Conservation (phyloP, 2,797 vertebrate species). For the Chaetophractus vellerosus region DNA sequence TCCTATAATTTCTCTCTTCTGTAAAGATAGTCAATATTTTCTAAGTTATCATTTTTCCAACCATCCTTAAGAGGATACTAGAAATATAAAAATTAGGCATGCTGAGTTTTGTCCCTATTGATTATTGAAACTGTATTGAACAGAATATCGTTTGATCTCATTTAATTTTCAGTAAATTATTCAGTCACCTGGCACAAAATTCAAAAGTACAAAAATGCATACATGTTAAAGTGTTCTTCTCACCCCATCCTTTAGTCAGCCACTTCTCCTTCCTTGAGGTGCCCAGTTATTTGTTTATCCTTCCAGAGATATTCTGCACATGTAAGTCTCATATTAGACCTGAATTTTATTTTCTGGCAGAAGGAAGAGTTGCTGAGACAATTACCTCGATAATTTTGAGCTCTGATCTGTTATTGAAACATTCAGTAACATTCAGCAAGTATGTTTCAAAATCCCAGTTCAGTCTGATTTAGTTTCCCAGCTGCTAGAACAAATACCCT, state of each 20-base stretch:
- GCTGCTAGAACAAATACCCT: too few species aligned
- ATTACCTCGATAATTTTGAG: slow-evolving; percentile 56
- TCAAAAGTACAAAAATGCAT: slow-evolving; percentile 28
- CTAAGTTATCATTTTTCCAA: background rate
- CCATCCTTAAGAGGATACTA: background rate
- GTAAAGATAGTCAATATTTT: background rate
- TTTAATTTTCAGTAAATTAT: slow-evolving; percentile 41
- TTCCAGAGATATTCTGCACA: slow-evolving; percentile 19
- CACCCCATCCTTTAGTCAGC: background rate
- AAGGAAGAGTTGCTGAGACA: slow-evolving; percentile 17
- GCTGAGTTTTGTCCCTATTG: background rate
- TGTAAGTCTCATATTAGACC: slow-evolving; percentile 19
- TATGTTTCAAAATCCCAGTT: background rate
- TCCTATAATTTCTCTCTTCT: background rate
- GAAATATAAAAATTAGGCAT: background rate
- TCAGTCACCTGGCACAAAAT: background rate
- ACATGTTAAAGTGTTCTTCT: background rate
- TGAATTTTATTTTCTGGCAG: slow-evolving; percentile 7
- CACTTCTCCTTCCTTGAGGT: background rate
- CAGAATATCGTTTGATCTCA: background rate
- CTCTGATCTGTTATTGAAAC: background rate
- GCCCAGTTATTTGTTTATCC: background rate
- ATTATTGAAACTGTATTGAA: background rate
- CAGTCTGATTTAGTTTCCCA: too few species aligned
- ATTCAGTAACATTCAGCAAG: background rate